phyloP scores from a whole-genome alignment of 2,113 vertebrate species.

The Notothenia rossii region DNA sequence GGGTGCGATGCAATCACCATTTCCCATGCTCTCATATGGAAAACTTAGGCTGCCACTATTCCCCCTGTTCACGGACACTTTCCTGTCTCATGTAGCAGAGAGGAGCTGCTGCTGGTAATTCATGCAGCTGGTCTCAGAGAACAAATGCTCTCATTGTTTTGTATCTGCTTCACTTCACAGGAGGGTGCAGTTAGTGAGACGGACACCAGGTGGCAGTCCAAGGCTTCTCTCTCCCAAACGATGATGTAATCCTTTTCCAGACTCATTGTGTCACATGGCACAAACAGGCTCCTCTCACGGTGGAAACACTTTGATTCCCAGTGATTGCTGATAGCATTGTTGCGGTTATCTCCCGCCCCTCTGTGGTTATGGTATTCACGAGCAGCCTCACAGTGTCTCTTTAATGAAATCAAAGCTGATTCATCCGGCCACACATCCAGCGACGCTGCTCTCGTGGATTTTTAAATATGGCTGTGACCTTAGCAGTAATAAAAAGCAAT shows the following conservation, averaged over 20 bases:
- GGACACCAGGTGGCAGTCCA: conserved; percentile 78
- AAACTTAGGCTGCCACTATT: conserved; percentile 18
- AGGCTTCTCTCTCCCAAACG: conserved; percentile 68
- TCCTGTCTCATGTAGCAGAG: conserved; percentile 46
- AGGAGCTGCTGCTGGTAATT: conserved; percentile 51
- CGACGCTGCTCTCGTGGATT: conserved; percentile 63
- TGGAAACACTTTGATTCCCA: conserved; percentile 57
- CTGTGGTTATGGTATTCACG: conserved; percentile 43
- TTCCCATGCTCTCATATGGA: conserved; percentile 41
- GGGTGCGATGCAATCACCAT: conserved; percentile 27
- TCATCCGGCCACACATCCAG: conserved; percentile 62
- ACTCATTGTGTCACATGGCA: conserved; percentile 70
- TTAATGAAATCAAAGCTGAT: conserved; percentile 71
- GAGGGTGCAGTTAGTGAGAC: conserved; percentile 3
- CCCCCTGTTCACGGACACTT: conserved; percentile 12
- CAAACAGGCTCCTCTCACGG: conserved; percentile 59
- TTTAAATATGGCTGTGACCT: conserved; percentile 80
- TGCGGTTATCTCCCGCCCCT: conserved; percentile 42
- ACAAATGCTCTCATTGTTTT: conserved; percentile 56
- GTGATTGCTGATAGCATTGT: conserved; percentile 60
- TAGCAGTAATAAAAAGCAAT: conserved; percentile 81
- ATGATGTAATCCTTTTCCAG: conserved; percentile 80
- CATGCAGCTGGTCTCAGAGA: conserved; percentile 53
- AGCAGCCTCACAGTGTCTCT: conserved; percentile 59
- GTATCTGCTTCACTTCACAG: conserved; percentile 38